These are phyloP conservation scores for Noctua fimbriata DNA, from an alignment of 2,888 invertebrate genomes.

Conservation along the genomic window DNA sequence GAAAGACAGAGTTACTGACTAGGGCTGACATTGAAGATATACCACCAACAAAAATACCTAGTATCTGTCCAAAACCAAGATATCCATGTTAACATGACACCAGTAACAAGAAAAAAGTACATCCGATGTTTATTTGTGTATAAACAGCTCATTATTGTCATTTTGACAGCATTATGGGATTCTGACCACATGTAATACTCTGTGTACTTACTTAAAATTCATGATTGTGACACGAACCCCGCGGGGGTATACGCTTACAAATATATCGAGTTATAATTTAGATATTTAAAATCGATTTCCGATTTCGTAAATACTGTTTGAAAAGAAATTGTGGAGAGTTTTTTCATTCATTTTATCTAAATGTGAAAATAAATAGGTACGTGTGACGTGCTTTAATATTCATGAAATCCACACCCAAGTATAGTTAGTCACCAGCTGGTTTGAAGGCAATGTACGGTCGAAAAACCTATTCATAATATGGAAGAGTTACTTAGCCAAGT, in stretches of 20 bases:
- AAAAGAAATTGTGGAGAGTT: constrained; percentile 28
- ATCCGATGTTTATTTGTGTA: constrained; percentile 54
- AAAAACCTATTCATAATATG: constrained; percentile 7
- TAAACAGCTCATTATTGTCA: constrained; percentile 59
- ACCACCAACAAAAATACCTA: not conserved
- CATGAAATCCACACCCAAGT: constrained; percentile 29
- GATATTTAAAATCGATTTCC: constrained; percentile 64
- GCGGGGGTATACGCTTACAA: constrained; percentile 53
- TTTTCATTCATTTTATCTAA: constrained; percentile 45
- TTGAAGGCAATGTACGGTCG: not conserved
- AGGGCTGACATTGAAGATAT: not conserved
- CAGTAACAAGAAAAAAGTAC: constrained; percentile 22
- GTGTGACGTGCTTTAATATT: constrained; percentile 38
- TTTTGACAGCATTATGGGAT: constrained; percentile 66
- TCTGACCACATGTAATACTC: constrained; percentile 44
- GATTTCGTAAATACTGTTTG: constrained; percentile 41
- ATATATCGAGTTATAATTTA: constrained; percentile 64
- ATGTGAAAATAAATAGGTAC: constrained; percentile 46
- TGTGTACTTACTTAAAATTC: constrained; percentile 60
- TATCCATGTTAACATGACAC: constrained; percentile 30
- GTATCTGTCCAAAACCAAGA: not conserved
- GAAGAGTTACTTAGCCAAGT: constrained; percentile 3
- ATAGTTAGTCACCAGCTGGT: constrained; percentile 9
- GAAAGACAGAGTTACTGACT: not conserved
- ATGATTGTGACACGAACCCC: constrained; percentile 59